Evolutionary conservation across 1,140 invertebrate species (phyloP), one percentile per base, ranked within the genome.

Genomic region (Drosophila chauvacae): DNA sequence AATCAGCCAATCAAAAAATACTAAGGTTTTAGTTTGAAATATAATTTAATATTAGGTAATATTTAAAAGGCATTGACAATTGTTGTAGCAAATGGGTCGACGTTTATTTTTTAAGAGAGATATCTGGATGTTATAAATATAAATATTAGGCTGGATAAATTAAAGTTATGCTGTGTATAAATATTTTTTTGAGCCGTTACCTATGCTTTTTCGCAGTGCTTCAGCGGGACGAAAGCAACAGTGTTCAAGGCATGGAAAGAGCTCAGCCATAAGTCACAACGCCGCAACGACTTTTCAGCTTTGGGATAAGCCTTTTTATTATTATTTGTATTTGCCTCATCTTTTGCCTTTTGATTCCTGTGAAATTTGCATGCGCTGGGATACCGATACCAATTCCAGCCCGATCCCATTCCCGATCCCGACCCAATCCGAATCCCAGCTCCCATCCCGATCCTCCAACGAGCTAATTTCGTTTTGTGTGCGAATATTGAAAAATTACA

Each of bases 401-500:
- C 56, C 70, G 30, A 61, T 41, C 39, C 56, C 58, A n/a, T 76
- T 59, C 35, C 73, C 39, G n/a, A 77, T 53, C 37, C 61, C 55
- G 50, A 33, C 35, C 73, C 39, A 14, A 77, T 53, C 37, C 61
- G 60, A 59, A 33, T 41, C 55, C 65, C 35, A 42, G 71, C n/a
- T 14, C 39, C 33, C 44, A 69, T 53, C 63, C 65, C 65, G 30
- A 69, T 69, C 53, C 70, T 77, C n/a, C 50, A 77, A 64, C 44
- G 61, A 81, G 84, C 85, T 90, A 90, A 90, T 90, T 90, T 90
- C 80, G 81, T 90, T 90, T 74, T 74, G 51, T 69, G 28, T 66
- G 51, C 83, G 74, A 77, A 77, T 90, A 90, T 90, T 90, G 85
- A 90, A 90, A 90, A 90, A 90, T 90, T 85, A 85, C 81, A 85